Evolutionary conservation across 2,113 vertebrate genomes (phyloP), one percentile per base, ranked within the genome.

Genomic region (Danionella cerebrum): DNA sequence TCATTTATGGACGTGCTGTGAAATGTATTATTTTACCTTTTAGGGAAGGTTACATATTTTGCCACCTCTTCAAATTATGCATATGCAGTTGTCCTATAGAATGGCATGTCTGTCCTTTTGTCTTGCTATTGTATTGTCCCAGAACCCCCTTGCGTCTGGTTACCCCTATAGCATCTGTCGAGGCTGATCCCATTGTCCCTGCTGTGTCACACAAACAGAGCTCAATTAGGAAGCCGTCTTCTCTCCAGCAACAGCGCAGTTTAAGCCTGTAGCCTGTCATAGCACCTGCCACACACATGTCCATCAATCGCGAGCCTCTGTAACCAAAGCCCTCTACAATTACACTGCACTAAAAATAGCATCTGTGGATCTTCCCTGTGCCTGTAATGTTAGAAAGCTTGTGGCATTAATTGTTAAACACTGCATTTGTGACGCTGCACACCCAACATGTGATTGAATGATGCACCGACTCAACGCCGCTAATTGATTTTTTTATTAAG

Each of bases 281-380:
- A 72, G 82, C 86, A 88, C 85, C 84, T 88, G 87, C 80, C 79
- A 77, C 67, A 65, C 78, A 85, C 84, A 83, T 78, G 80, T 65
- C 75, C 67, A 10, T 73, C 67, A 80, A 79, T 82, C 81, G 82
- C 76, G 83, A 73, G 75, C 38, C 62, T 54, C 57, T 11, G 73
- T 78, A 88, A 83, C 82, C 69, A 76, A 81, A 82, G 47, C 75
- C 77, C 58, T 55, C 72, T 71, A 84, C 73, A 75, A 77, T 80
- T 82, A 76, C 80, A 67, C 60, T 19, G 0, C 11, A 62, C 55
- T 82, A 83, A 82, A 84, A 84, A 85, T 85, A 85, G 82, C 65
- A 63, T 68, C 54, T 70, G 71, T 27, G 33, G 78, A 35, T 35
- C 63, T 71, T 35, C 24, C 42, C 59, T 36, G 60, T 6, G 44